Base-by-base conservation (phyloP, 1,140 invertebrate species). In the Bombus pascuorum region DNA sequence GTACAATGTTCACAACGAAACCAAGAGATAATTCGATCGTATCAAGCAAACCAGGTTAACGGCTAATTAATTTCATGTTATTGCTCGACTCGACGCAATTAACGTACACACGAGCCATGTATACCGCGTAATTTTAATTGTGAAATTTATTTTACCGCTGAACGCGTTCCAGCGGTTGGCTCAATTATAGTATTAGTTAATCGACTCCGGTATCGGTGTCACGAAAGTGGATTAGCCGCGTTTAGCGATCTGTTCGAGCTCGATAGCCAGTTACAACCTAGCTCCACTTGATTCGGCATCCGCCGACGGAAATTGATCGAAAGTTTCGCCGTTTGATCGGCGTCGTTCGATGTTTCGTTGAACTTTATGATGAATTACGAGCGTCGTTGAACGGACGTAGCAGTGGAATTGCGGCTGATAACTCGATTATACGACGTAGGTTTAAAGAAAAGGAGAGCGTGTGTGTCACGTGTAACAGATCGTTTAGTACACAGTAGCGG, bases 1-100 rank as follows among this genome's bases (percentile, higher is more conserved):
- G 47, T 15, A 13, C n/a, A 25, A 62, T 39, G 75, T 77, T 77
- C 53, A n/a, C 37, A 10, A 18, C n/a, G 32, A 32, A 15, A 44
- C 32, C 32, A 34, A 15, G 4, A 37, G 25, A 62, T 62, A 77
- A 77, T 77, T 42, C 37, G 57, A 77, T 78, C 37, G 59, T 44
- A 78, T 66, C 39, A 12, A 34, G n/a, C 42, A 47, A 68, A 47
- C 37, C 39, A 18, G 42, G 32, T 66, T 74, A 68, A 70, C 25
- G 37, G 75, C 28, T 53, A 83, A 83, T 83, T 83, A 77, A 84
- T 79, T 79, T 84, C 53, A 22, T 32, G 37, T 79, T 76, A 66
- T 76, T 76, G 15, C 42, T 12, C 57, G 39, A 65, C 25, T n/a
- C 72, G 62, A 12, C 18, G 81, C 34, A 83, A 82, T 82, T 75